Evolutionary conservation across 2,113 vertebrate genomes (phyloP).

Genomic region (Pelecanoides urinatrix): DNA sequence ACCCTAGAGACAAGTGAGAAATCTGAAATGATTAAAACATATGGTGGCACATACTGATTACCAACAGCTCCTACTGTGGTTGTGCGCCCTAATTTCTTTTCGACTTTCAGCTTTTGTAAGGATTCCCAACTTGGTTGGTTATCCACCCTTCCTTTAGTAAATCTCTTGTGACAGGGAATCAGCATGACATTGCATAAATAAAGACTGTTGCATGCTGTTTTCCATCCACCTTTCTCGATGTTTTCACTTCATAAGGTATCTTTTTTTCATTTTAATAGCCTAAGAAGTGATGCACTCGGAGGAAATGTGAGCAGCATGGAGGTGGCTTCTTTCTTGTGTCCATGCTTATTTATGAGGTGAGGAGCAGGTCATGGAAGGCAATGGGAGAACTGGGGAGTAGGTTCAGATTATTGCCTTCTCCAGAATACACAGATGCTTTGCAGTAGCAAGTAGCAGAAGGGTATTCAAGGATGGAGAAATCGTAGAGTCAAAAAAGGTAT

Average conservation of each 20-base stretch:
- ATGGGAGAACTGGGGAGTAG: neutral
- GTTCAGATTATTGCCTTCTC: neutral
- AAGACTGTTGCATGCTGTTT: neutral
- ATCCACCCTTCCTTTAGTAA: neutral
- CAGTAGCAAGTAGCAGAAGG: neutral
- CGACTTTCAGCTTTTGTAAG: neutral
- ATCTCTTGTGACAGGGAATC: neutral
- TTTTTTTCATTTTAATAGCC: neutral
- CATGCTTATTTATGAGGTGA: neutral
- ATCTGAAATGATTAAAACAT: constrained; percentile 62
- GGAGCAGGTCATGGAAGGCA: neutral
- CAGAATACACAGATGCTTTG: neutral
- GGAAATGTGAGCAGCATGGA: neutral
- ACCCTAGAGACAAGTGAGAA: constrained; percentile 49
- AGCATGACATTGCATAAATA: too few species aligned
- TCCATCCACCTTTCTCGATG: neutral
- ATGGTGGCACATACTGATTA: constrained; percentile 40
- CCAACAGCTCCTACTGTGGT: neutral
- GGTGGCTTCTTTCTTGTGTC: neutral
- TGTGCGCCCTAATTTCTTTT: neutral
- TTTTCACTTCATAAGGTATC: neutral
- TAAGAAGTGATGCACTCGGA: neutral
- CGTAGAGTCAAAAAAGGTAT: rapidly evolving
- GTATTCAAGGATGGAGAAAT: neutral
- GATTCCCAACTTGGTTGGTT: neutral